Evolutionary conservation across 2,797 vertebrate species (phyloP).

Genomic region (Mormyrops boulengeri): DNA sequence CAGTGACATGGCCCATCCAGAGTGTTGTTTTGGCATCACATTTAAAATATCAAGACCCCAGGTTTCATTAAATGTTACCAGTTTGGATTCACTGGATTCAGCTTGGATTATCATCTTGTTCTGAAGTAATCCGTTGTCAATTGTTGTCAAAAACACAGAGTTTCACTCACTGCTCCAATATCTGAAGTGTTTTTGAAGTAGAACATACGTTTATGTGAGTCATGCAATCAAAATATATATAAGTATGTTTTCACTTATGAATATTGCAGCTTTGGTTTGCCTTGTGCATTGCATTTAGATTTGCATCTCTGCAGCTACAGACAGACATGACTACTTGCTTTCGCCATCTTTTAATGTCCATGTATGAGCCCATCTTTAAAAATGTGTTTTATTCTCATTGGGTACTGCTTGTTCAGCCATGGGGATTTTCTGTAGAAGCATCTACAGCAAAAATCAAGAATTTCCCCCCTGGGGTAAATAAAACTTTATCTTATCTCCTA

Average conservation of each 20-base stretch:
- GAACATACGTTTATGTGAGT: background rate
- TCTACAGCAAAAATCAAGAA: background rate
- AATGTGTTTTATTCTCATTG: constrained; percentile 22
- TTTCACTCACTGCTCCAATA: background rate
- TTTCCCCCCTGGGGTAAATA: background rate
- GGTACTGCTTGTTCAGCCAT: constrained; percentile 44
- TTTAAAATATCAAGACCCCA: background rate
- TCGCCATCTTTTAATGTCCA: background rate
- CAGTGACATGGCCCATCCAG: background rate
- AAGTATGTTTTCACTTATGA: background rate
- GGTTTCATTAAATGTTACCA: background rate
- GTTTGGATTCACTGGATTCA: background rate
- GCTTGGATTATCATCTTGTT: background rate
- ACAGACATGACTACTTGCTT: constrained; percentile 23
- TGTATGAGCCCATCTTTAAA: constrained; percentile 20
- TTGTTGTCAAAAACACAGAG: background rate
- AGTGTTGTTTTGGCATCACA: background rate
- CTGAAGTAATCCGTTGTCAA: background rate
- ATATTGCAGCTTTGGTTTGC: background rate
- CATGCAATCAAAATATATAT: background rate
- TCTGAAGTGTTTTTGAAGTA: background rate
- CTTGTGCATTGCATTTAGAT: background rate
- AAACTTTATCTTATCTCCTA: background rate
- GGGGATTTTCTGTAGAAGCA: constrained; percentile 39
- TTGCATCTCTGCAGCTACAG: constrained; percentile 46